These are phyloP conservation scores for Lasioglossum malachurum DNA, from an alignment of 2,888 invertebrate species.

Conservation along the genomic window DNA sequence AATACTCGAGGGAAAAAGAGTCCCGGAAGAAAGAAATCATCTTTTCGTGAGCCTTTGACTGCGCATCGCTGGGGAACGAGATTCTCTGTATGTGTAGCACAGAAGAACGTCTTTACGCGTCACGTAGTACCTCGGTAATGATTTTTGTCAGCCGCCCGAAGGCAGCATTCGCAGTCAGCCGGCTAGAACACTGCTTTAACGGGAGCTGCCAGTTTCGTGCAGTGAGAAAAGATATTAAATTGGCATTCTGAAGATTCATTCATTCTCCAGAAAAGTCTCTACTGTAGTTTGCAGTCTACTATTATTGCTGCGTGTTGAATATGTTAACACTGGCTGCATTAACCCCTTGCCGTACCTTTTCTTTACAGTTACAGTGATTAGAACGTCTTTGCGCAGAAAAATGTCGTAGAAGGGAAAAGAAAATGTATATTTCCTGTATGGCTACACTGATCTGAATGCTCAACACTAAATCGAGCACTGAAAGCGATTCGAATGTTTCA, in stretches of 20 bases:
- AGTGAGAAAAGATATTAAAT: not conserved
- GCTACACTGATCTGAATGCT: no score
- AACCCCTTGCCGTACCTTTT: no score
- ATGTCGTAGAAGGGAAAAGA: no score
- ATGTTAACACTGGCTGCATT: no score
- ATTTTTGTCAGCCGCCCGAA: not conserved
- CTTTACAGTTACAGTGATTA: no score
- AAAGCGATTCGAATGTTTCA: no score
- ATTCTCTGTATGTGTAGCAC: not conserved
- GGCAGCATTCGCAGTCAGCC: not conserved
- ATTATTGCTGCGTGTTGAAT: no score
- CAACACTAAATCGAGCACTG: no score
- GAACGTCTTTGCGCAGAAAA: no score
- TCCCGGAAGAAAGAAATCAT: conserved; percentile 2
- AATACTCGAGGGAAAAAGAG: not conserved
- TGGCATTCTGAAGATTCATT: not conserved
- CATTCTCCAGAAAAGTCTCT: not conserved
- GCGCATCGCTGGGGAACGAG: not conserved
- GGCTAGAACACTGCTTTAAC: not conserved
- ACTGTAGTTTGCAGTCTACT: no score
- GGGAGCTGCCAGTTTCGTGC: not conserved
- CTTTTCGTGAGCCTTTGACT: not conserved
- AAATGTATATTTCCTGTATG: no score
- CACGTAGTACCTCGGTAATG: not conserved
- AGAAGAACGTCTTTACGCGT: not conserved